These are phyloP conservation scores for Gorsachius goisagi DNA, from an alignment of 2,113 vertebrate species.

Conservation along the genomic window DNA sequence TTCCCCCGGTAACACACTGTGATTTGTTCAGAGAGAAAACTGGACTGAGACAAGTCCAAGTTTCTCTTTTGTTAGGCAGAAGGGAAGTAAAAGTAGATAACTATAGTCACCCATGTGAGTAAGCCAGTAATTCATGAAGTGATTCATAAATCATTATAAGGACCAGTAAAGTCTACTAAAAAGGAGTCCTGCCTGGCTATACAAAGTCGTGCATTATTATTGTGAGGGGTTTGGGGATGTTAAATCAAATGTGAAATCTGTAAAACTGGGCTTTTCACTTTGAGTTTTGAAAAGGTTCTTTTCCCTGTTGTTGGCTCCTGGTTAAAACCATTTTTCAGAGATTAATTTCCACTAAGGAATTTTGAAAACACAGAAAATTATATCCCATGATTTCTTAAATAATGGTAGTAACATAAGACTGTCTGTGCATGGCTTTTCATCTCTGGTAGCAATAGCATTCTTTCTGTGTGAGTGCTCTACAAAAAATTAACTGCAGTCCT, in stretches of 20 bases:
- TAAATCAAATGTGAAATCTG: conserved; percentile 84
- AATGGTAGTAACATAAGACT: background rate
- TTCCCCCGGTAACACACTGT: conserved; percentile 67
- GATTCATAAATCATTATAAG: conserved; percentile 84
- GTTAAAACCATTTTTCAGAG: conserved; percentile 65
- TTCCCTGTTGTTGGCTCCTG: background rate
- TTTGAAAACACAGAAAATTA: conserved; percentile 36
- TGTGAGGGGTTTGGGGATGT: conserved; percentile 60
- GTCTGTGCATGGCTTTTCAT: conserved; percentile 40
- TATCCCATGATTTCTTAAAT: conserved; percentile 19
- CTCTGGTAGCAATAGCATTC: conserved; percentile 38
- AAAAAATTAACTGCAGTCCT: background rate
- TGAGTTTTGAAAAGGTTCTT: conserved; percentile 60
- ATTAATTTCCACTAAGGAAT: conserved; percentile 61
- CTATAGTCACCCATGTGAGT: conserved; percentile 76
- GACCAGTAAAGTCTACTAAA: conserved; percentile 67
- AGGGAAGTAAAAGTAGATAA: conserved; percentile 75
- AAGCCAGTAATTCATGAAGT: conserved; percentile 82
- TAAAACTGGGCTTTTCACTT: conserved; percentile 62
- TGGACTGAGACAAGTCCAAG: conserved; percentile 54
- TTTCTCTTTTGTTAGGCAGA: conserved; percentile 77
- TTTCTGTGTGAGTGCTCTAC: background rate
- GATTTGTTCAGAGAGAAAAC: conserved; percentile 70
- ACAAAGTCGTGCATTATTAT: conserved; percentile 62
- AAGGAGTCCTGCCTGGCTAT: conserved; percentile 66